phyloP scores from a whole-genome alignment of 1,140 invertebrate genomes.

The Formica exsecta region DNA sequence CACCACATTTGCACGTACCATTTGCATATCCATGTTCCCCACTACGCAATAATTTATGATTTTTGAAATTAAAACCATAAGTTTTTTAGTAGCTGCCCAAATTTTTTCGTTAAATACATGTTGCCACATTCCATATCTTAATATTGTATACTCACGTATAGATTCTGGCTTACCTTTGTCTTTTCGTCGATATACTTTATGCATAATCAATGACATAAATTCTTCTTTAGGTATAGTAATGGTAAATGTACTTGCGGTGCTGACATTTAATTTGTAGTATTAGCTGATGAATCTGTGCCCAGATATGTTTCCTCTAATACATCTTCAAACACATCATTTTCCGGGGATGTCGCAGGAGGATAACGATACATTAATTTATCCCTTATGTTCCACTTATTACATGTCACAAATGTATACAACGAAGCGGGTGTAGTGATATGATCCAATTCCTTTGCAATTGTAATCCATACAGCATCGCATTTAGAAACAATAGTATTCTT shows the following conservation, averaged over 20 bases:
- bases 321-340: not conserved
- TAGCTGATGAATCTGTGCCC: not conserved
- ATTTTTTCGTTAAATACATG: conserved; percentile 9
- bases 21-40: conserved; percentile 10
- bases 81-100: conserved; percentile 3
- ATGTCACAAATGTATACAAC: too few species aligned
- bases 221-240: conserved; percentile 8
- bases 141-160: conserved; percentile 12
- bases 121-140: not conserved
- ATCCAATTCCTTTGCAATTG: not conserved
- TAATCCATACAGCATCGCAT: not conserved
- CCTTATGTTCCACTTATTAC: not conserved
- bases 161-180: not conserved
- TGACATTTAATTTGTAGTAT: not conserved
- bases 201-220: not conserved
- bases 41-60: conserved; percentile 13
- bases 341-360: not conserved
- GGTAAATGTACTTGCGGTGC: not conserved
- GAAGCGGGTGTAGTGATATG: too few species aligned
- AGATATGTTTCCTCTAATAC: too few species aligned
- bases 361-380: not conserved
- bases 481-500: not conserved
- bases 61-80: not conserved
- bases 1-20: not conserved
- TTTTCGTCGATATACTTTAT: not conserved